phyloP scores from a whole-genome alignment of 2,888 invertebrate species.

The Mimachlamys varia region DNA sequence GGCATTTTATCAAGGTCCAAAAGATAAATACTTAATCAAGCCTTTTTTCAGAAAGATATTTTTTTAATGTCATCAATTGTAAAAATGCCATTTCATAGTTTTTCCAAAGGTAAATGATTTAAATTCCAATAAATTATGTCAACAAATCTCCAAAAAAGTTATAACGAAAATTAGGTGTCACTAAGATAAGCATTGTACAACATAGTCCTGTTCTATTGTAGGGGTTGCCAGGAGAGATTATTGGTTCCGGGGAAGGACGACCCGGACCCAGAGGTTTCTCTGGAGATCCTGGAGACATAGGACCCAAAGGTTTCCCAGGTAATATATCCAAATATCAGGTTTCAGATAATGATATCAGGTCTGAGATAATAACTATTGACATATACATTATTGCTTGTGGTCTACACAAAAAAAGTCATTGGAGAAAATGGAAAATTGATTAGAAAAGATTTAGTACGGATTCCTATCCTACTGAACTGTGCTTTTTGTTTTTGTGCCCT shows the following conservation, averaged over 20 bases:
- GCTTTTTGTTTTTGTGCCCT: too few species aligned
- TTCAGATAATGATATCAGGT: too few species aligned
- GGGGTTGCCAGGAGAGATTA: constrained; percentile 52
- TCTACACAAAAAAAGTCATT: too few species aligned
- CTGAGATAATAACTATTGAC: too few species aligned
- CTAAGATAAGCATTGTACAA: too few species aligned
- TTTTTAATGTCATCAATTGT: not conserved
- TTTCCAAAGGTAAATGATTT: not conserved
- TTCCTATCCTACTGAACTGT: too few species aligned
- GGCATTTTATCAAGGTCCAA: too few species aligned
- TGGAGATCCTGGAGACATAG: constrained; percentile 49
- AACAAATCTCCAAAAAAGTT: not conserved
- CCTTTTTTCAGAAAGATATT: not conserved
- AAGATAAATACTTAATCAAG: not conserved
- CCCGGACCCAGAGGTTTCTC: constrained; percentile 48
- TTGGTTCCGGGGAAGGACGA: constrained; percentile 45
- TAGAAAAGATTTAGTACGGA: not conserved
- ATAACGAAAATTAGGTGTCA: too few species aligned
- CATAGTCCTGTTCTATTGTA: constrained; percentile 37
- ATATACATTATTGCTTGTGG: too few species aligned
- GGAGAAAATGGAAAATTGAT: too few species aligned
- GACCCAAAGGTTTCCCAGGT: constrained; percentile 59
- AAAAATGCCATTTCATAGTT: not conserved
- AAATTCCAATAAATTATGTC: not conserved
- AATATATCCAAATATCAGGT: not conserved